Evolutionary conservation across 2,113 vertebrate genomes (phyloP), one percentile per base, ranked within the genome.

Genomic region (Oncorhynchus masou): DNA sequence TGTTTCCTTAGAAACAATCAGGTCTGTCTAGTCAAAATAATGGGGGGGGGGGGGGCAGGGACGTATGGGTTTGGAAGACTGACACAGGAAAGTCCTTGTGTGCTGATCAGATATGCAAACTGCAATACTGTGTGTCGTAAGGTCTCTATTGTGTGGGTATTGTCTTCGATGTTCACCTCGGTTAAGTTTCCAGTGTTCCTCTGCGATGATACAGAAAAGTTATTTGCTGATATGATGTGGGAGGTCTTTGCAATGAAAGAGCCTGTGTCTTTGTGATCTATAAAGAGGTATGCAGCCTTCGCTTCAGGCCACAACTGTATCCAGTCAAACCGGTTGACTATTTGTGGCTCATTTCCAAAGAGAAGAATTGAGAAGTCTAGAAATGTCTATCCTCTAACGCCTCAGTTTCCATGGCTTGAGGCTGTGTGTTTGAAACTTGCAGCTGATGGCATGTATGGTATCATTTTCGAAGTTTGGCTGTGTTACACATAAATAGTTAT

Each of bases 1-100:
- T 86, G 85, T 76, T 86, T 86, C 75, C 82, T 80, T 60, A 59
- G 69, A 74, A 78, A 74, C 64, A 9, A 70, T 69, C 29, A 25
- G 70, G 60, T 80, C 24, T 48, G 72, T 60, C 34, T 60, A 25
- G 48, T 74, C 68, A 64, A 71, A 71, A 31, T 49, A 74, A 68
- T 49, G 74, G 22, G 15, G 22, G 57, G 15, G 57, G 73, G 34
- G 13, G n/a, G 51, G 20, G 62, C 31, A 12, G 49, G 9, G 9
- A 13, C 5, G 5, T 19, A n/a, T 20, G 57, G 57, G 20, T 60
- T 60, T 20, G 16, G 11, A 51, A 51, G 11, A 51, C 15, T 51
- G 9, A 11, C 15, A 54, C 12, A 54, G 59, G 7, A 20, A 62
- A 16, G 1, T 62, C 59, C 12, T 22, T 62, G 59, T 62, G 59